Evolutionary conservation across 2,888 invertebrate species (phyloP), one percentile per base, ranked within the genome.

Genomic region (Folsomia candida): DNA sequence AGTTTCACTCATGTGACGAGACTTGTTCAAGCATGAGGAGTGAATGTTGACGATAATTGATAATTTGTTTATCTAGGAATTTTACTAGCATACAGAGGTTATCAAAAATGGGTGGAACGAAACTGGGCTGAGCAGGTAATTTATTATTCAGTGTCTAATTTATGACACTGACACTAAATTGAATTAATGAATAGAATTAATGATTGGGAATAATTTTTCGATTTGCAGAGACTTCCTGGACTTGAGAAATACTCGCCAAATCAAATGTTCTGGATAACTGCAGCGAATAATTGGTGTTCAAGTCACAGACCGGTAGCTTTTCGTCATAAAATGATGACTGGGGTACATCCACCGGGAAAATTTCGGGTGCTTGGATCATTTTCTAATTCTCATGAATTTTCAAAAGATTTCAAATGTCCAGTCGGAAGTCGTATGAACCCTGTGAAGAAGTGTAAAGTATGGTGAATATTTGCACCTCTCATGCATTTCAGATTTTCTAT

Each of bases 281-380:
- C 72, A 1, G 76, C 74, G 6, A 72, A 60, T 24, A 76, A 74
- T 29, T 76, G 76, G 76, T 76, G 76, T 65, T 88, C 91, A 3
- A 90, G 90, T 78, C 90, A 91, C 82, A 81, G 86, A 60, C 85
- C 85, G 11, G 85, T 93, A 82, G 87, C 90, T 28, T 67, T 81
- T n/a, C 37, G 62, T 1, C 70, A 72, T 11, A 73, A 81, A 18
- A 79, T 83, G 28, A 71, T 81, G 51, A 81, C 81, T 18, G 83
- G 82, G 1, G 80, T 80, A 11, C 83, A 83, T 72, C 81, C 82
- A 69, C 83, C 83, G 3, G 81, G 82, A 14, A 77, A 80, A 66
- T 83, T 81, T 73, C 76, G 82, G 14, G 81, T 82, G 51, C 78
- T 79, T 51, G 83, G 83, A 2, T 81, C 82, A 1, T 79, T 83